These are phyloP conservation scores for Gallinago paraguaiae DNA, from an alignment of 2,113 vertebrate species.

Conservation along the genomic window DNA sequence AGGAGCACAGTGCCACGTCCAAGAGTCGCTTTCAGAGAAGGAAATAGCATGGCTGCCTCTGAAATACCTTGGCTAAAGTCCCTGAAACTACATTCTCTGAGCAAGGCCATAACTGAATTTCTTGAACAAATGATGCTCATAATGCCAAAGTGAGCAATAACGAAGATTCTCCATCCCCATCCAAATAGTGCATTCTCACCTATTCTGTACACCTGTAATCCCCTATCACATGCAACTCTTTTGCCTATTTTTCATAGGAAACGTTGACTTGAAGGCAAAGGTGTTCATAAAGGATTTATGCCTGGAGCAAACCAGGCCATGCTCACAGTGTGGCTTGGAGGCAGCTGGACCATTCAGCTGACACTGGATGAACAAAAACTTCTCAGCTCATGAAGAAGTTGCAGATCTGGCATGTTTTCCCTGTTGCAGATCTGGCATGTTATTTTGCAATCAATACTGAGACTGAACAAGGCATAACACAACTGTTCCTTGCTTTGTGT, in stretches of 20 bases:
- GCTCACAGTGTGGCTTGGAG: rapidly evolving
- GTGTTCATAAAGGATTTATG: not conserved
- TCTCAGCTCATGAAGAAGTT: not conserved
- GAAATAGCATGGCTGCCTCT: not conserved
- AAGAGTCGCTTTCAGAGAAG: not conserved
- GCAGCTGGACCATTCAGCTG: not conserved
- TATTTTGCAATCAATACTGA: not conserved
- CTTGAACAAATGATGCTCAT: not conserved
- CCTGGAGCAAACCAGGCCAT: not conserved
- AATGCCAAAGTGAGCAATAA: too few relatives aligned
- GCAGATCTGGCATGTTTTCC: not conserved
- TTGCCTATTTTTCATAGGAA: not conserved
- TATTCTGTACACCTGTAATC: not conserved
- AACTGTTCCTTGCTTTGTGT: not conserved
- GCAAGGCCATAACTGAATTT: not conserved
- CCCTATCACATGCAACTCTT: not conserved
- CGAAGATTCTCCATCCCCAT: not conserved
- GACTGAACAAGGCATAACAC: not conserved
- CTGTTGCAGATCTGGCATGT: not conserved
- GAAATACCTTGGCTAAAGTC: not conserved
- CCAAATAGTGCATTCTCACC: rapidly evolving
- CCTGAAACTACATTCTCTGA: rapidly evolving
- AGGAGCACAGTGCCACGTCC: not conserved
- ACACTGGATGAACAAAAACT: not conserved
- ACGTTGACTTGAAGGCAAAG: not conserved